Evolutionary conservation across 2,113 vertebrate genomes (phyloP).

Genomic region (Pomatorhinus ruficollis): DNA sequence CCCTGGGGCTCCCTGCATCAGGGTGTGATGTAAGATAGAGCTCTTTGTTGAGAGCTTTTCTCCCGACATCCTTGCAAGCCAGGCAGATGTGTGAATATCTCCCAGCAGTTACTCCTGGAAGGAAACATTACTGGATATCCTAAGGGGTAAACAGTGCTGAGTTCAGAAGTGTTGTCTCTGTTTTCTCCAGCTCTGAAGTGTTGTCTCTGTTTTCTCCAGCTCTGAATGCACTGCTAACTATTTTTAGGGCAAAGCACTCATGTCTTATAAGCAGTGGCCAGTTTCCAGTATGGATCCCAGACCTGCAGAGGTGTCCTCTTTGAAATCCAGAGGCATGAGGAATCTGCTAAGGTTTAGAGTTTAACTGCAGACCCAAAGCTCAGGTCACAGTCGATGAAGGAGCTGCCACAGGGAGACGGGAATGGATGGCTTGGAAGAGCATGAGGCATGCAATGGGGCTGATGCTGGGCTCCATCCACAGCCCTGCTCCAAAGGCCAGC

Average conservation of each 20-base stretch:
- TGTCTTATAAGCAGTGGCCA: neutral
- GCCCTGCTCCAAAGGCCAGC: neutral
- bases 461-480: neutral
- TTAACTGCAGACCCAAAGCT: neutral
- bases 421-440: neutral
- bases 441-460: fast-evolving
- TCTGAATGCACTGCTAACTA: fast-evolving
- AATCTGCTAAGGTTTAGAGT: neutral
- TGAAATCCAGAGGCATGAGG: neutral
- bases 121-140: slow-evolving; percentile 30
- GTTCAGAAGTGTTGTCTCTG: neutral
- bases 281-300: neutral
- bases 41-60: slow-evolving; percentile 33
- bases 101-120: slow-evolving; percentile 23
- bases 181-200: neutral
- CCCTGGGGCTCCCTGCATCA: slow-evolving; percentile 6
- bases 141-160: slow-evolving; percentile 28
- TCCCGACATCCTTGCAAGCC: slow-evolving; percentile 31
- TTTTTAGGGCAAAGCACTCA: neutral
- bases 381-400: neutral
- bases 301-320: neutral
- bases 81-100: slow-evolving; percentile 35
- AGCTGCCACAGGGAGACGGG: neutral
- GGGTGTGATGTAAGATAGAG: slow-evolving; percentile 30
- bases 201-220: neutral